Conservation (phyloP, 2,797 vertebrate species). For the Enteromius anoplus region DNA sequence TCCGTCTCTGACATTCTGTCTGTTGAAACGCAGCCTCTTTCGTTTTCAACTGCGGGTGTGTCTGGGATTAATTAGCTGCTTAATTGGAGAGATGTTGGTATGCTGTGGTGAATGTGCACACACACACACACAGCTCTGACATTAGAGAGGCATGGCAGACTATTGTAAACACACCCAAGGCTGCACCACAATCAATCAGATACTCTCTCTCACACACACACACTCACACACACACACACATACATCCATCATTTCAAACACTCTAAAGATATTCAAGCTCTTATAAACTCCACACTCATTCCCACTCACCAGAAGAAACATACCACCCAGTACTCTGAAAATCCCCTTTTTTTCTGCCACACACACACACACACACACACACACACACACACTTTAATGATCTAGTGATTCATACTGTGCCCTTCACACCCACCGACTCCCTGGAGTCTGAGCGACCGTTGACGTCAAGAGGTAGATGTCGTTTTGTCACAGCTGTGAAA, state of each 20-base stretch:
- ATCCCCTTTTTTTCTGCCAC: slow-evolving; percentile 32
- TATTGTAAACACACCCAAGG: slow-evolving; percentile 44
- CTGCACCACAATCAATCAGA: slow-evolving; percentile 36
- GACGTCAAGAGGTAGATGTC: slow-evolving; percentile 34
- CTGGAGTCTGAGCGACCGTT: slow-evolving; percentile 14
- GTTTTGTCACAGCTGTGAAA: neutral
- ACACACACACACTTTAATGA: slow-evolving; percentile 5
- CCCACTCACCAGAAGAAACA: slow-evolving; percentile 42
- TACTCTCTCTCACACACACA: neutral
- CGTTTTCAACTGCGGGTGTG: slow-evolving; percentile 75
- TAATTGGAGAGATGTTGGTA: slow-evolving; percentile 81
- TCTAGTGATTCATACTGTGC: slow-evolving; percentile 34
- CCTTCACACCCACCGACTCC: slow-evolving; percentile 28
- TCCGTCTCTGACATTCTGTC: slow-evolving; percentile 72
- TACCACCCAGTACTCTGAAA: slow-evolving; percentile 44
- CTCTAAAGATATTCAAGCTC: slow-evolving; percentile 44
- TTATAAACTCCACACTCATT: slow-evolving; percentile 34
- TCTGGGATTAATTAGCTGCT: slow-evolving; percentile 82
- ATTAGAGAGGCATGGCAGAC: slow-evolving; percentile 44
- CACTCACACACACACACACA: slow-evolving; percentile 9
- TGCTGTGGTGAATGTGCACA: slow-evolving; percentile 68
- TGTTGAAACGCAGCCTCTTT: slow-evolving; percentile 76
- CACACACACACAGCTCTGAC: slow-evolving; percentile 41
- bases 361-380: slow-evolving; percentile 4
- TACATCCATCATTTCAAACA: slow-evolving; percentile 35